Evolutionary conservation across 92 coral and sea anemone genomes (phyloP).

Genomic region (Actinostola sp.): DNA sequence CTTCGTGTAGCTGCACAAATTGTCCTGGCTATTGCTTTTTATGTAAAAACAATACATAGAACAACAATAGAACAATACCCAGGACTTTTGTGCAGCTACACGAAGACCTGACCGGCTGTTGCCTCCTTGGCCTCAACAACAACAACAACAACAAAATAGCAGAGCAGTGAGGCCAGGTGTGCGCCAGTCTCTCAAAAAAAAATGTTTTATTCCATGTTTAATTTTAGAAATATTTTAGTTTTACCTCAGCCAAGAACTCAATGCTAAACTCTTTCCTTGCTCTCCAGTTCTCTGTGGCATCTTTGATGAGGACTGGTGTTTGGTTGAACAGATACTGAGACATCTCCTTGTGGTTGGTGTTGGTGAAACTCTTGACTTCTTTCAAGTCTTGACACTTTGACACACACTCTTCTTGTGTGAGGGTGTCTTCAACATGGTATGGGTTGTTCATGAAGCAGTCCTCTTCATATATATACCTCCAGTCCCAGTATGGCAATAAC

Average conservation of each 20-base stretch:
- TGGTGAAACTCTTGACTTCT: constrained; percentile 35
- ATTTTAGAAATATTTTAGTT: no score
- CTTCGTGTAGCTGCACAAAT: no score
- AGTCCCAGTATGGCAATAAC: constrained; percentile 97
- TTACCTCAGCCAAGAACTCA: constrained; percentile 76
- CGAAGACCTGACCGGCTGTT: no score
- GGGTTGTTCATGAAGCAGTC: constrained; percentile 90
- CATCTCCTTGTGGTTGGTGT: constrained; percentile 60
- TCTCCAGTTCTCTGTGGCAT: constrained; percentile 84
- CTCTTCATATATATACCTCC: constrained; percentile 76
- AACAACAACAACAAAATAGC: no score
- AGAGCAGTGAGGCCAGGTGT: no score
- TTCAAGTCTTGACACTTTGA: constrained; percentile 58
- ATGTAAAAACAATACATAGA: no score
- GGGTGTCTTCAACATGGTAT: constrained; percentile 56
- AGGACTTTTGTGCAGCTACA: no score
- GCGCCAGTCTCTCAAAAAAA: no score
- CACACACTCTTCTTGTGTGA: constrained; percentile 82
- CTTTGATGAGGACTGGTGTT: constrained; percentile 78
- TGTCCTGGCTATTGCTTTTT: no score
- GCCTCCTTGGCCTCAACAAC: no score
- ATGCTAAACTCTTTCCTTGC: constrained; percentile 71
- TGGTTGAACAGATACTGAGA: constrained; percentile 64
- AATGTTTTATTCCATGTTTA: not conserved
- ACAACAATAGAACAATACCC: no score